Conservation (phyloP, 2,888 invertebrate species). For the Phyllotreta cruciferae region DNA sequence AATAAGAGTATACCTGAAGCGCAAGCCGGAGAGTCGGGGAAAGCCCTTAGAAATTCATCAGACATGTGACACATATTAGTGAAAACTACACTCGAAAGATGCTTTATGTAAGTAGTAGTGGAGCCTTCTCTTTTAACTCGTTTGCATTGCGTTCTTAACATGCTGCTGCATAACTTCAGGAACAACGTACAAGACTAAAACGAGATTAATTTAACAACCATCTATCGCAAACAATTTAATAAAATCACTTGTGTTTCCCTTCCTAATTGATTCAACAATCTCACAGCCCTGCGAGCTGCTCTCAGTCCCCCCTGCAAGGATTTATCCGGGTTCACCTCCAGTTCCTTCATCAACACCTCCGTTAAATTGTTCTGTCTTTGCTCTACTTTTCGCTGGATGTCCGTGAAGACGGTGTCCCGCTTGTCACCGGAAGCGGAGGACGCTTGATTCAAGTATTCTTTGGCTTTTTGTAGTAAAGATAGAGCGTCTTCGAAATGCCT, state of each 20-base stretch:
- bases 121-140: conserved; percentile 83
- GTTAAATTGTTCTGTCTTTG: conserved; percentile 77
- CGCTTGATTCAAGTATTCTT: conserved; percentile 62
- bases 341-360: conserved; percentile 87
- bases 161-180: conserved; percentile 80
- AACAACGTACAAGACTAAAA: conserved; percentile 82
- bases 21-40: conserved; percentile 78
- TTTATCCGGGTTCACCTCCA: conserved; percentile 89
- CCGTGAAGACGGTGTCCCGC: conserved; percentile 59
- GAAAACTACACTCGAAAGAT: conserved; percentile 84
- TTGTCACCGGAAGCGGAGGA: conserved; percentile 48
- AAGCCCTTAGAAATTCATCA: conserved; percentile 79
- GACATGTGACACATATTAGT: conserved; percentile 70
- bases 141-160: conserved; percentile 81
- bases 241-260: conserved; percentile 67
- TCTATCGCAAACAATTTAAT: conserved; percentile 9
- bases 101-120: conserved; percentile 78
- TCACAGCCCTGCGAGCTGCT: conserved; percentile 83
- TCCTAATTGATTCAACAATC: conserved; percentile 80
- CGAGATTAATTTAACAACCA: neutral
- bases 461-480: conserved; percentile 75
- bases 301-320: conserved; percentile 89
- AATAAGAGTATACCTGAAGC: conserved; percentile 67
- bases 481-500: conserved; percentile 94
- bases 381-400: conserved; percentile 65